Conservation (phyloP, 2,797 vertebrate genomes). For the Aselliscus stoliczkanus region DNA sequence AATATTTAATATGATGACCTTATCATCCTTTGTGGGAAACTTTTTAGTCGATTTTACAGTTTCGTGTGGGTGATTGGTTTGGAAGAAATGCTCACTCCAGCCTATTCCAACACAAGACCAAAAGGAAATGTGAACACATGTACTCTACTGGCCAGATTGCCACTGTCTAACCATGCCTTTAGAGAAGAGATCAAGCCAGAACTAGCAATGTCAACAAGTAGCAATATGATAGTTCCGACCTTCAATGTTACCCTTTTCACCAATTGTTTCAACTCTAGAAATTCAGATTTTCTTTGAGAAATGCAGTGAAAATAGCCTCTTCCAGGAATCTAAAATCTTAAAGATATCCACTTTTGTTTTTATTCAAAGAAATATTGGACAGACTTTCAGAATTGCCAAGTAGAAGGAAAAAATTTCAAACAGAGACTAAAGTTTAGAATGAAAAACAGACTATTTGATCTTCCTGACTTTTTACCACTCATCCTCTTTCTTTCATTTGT, state of each 20-base stretch:
- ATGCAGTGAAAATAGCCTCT: not conserved
- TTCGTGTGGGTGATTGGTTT: not conserved
- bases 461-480: not conserved
- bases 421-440: not conserved
- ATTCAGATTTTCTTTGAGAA: not conserved
- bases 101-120: not conserved
- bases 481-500: not conserved
- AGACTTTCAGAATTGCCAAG: not conserved
- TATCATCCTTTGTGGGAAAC: not conserved
- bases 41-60: not conserved
- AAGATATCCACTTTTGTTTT: not conserved
- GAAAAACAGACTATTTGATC: not conserved
- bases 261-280: not conserved
- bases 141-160: not conserved
- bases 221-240: not conserved
- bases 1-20: not conserved
- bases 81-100: not conserved
- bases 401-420: not conserved
- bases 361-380: not conserved
- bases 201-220: not conserved
- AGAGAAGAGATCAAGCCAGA: not conserved
- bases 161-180: not conserved
- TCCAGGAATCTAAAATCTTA: not conserved
- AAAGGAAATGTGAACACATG: not conserved
- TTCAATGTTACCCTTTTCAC: not conserved